Evolutionary conservation across 2,888 invertebrate genomes (phyloP).

Genomic region (Athalia rosae): DNA sequence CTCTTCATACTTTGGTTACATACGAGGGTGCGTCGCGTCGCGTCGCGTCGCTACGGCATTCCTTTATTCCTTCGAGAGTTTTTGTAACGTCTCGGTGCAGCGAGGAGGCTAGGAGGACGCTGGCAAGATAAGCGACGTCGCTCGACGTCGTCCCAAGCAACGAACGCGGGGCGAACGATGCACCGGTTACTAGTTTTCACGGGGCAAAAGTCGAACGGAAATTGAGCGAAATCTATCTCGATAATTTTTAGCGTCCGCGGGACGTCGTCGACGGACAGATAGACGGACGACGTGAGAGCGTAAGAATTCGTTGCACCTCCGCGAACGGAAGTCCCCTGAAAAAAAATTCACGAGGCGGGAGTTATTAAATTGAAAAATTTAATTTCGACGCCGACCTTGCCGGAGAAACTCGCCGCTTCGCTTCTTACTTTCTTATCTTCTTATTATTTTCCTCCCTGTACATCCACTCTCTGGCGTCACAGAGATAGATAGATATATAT

Average conservation of each 20-base stretch:
- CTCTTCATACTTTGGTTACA: slow-evolving; percentile 3
- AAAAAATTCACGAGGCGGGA: slow-evolving; percentile 35
- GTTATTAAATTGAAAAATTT: slow-evolving; percentile 33
- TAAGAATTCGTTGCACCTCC: background rate
- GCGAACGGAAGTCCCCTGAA: slow-evolving; percentile 11
- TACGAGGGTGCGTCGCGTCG: slow-evolving; percentile 13
- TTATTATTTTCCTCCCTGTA: background rate
- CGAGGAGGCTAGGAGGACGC: slow-evolving; percentile 9
- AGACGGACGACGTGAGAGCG: background rate
- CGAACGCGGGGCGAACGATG: background rate
- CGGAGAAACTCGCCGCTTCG: background rate
- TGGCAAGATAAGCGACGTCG: background rate
- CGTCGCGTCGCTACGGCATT: slow-evolving; percentile 24
- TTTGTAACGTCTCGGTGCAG: background rate
- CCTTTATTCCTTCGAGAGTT: slow-evolving; percentile 7
- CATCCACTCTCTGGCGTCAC: background rate
- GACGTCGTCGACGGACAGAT: slow-evolving; percentile 25
- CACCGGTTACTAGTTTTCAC: slow-evolving; percentile 23
- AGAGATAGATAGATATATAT: background rate
- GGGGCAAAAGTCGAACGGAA: slow-evolving; percentile 29
- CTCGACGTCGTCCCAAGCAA: background rate
- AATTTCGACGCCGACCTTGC: background rate
- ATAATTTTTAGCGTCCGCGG: slow-evolving; percentile 39
- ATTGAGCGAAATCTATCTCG: slow-evolving; percentile 39
- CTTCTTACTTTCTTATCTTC: no score